Evolutionary conservation across 2,888 invertebrate genomes (phyloP).

Genomic region (Gastrophysa polygoni): DNA sequence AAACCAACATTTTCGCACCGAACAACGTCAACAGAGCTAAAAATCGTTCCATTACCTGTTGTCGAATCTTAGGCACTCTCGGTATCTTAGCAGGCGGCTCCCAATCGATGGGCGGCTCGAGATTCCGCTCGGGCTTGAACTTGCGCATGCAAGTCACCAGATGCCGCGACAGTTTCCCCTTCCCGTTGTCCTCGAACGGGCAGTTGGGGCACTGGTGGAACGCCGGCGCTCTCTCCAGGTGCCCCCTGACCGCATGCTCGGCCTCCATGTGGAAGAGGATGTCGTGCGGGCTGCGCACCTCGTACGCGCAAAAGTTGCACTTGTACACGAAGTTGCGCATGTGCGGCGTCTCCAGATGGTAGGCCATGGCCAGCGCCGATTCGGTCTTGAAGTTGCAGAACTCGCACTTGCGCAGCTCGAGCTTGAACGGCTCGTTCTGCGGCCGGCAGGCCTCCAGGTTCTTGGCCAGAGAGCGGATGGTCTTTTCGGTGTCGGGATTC

Average conservation of each 20-base stretch:
- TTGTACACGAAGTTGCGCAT: conserved; percentile 85
- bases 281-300: conserved; percentile 80
- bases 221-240: conserved; percentile 82
- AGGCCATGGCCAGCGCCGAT: conserved; percentile 80
- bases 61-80: conserved; percentile 63
- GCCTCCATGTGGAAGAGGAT: conserved; percentile 92
- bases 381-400: conserved; percentile 91
- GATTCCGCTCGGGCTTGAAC: conserved; percentile 85
- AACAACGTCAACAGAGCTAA: too few species aligned
- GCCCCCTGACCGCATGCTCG: conserved; percentile 82
- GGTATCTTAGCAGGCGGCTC: conserved; percentile 94
- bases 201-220: conserved; percentile 93
- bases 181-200: conserved; percentile 92
- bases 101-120: conserved; percentile 88
- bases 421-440: conserved; percentile 75
- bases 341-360: conserved; percentile 90
- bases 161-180: conserved; percentile 88
- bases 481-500: conserved; percentile 73
- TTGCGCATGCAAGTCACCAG: conserved; percentile 86
- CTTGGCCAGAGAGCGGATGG: conserved; percentile 81
- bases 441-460: conserved; percentile 86
- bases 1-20: too few species aligned
- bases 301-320: conserved; percentile 62
- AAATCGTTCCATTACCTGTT: too few species aligned
- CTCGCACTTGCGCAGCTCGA: conserved; percentile 81